Conservation (phyloP, 2,113 vertebrate species). For the Irena cyanogastra region DNA sequence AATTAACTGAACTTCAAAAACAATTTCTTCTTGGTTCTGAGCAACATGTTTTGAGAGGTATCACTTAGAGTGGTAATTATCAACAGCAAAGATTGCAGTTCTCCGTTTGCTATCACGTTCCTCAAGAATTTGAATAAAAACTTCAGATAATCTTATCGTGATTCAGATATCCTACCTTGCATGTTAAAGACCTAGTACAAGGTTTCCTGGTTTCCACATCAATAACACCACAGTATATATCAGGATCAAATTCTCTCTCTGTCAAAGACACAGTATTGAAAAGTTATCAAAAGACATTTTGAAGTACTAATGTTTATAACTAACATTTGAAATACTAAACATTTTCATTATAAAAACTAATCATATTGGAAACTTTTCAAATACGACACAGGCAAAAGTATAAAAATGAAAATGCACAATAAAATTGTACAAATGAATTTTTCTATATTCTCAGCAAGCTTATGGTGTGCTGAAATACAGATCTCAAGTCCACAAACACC, state of each 20-base stretch:
- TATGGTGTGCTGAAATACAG: neutral
- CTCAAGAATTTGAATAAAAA: neutral
- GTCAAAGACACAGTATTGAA: constrained; percentile 2
- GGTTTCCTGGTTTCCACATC: constrained; percentile 94
- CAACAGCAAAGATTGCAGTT: neutral
- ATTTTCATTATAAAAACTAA: neutral
- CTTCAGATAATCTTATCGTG: neutral
- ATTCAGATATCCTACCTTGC: constrained; percentile 85
- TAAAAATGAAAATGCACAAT: neutral
- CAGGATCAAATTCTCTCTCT: constrained; percentile 98
- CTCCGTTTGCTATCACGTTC: neutral
- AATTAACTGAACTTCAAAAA: neutral
- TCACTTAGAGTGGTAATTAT: neutral
- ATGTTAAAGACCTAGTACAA: constrained; percentile 98
- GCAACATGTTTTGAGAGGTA: neutral
- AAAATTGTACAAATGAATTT: neutral
- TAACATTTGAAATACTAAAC: too few relatives aligned
- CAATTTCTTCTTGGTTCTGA: neutral
- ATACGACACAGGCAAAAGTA: neutral
- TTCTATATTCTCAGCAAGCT: neutral
- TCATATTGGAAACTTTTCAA: neutral
- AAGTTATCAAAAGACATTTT: neutral
- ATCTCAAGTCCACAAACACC: neutral
- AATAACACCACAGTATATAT: constrained; percentile 96
- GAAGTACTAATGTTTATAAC: neutral